Conservation (phyloP, 2,888 invertebrate species). For the Boloria euphrosyne region DNA sequence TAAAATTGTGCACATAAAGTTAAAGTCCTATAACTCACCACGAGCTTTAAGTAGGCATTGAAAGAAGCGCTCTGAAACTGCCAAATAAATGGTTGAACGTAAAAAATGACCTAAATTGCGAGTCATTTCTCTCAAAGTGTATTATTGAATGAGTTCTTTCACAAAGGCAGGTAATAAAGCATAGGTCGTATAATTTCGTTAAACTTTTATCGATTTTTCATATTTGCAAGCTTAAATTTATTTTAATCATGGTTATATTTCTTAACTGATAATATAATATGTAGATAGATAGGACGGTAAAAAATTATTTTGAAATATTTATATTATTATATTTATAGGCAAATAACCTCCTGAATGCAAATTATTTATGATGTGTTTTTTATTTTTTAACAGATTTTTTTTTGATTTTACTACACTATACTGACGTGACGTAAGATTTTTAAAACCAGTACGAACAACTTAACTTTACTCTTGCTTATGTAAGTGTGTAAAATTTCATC, state of each 20-base stretch:
- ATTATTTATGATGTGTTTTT: no score
- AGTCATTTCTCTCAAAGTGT: conserved; percentile 18
- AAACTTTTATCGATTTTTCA: conserved; percentile 6
- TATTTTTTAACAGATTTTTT: no score
- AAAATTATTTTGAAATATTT: no score
- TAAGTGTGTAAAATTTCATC: no score
- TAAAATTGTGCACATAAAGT: conserved; percentile 1
- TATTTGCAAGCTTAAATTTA: background rate
- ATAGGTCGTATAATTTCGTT: conserved; percentile 24
- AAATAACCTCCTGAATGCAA: no score
- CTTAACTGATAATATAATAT: no score
- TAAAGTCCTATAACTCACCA: conserved; percentile 7
- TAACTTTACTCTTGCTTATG: no score
- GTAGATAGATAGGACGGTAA: no score
- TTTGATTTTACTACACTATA: no score
- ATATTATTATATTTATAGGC: no score
- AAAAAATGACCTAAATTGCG: conserved; percentile 22
- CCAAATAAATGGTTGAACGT: conserved; percentile 11
- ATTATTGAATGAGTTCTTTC: conserved; percentile 28
- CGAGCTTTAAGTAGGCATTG: conserved; percentile 9
- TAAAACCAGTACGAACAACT: no score
- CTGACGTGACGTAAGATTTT: no score
- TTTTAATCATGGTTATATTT: background rate
- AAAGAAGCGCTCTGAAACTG: conserved; percentile 17
- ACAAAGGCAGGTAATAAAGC: conserved; percentile 23